phyloP scores from a whole-genome alignment of 2,113 vertebrate genomes.

The Engystomops pustulosus region DNA sequence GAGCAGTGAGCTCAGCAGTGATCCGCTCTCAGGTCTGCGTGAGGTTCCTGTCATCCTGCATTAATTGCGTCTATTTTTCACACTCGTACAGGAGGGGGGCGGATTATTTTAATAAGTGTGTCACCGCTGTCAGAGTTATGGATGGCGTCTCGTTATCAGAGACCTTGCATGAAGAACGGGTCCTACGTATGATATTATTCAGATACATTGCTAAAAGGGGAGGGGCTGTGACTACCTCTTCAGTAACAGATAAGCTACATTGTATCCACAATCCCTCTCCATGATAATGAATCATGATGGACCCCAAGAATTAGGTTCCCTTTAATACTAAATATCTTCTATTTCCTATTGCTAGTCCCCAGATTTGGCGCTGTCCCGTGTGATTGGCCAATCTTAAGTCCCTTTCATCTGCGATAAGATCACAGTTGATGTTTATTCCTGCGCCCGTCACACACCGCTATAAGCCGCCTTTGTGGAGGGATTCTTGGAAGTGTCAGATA shows the following conservation, averaged over 20 bases:
- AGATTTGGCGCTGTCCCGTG: too few relatives aligned
- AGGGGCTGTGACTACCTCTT: not conserved
- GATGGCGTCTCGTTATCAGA: not conserved
- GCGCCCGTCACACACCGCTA: slow-evolving; percentile 39
- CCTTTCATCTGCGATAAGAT: slow-evolving; percentile 43
- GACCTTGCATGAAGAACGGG: not conserved
- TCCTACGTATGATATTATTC: not conserved
- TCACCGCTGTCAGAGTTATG: not conserved
- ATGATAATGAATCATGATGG: too few relatives aligned
- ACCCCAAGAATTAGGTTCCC: too few relatives aligned
- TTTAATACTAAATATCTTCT: too few relatives aligned
- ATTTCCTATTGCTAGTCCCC: too few relatives aligned
- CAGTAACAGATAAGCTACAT: too few relatives aligned
- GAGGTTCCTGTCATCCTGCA: slow-evolving; percentile 40
- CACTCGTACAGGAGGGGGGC: slow-evolving; percentile 22
- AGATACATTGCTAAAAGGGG: not conserved
- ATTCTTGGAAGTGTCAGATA: slow-evolving; percentile 68
- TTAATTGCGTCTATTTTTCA: slow-evolving; percentile 58
- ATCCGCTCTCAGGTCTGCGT: slow-evolving; percentile 40
- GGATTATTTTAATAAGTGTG: not conserved
- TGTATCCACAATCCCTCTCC: too few relatives aligned
- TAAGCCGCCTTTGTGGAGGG: slow-evolving; percentile 63
- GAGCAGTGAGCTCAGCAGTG: not conserved
- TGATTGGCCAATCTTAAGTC: too few relatives aligned
- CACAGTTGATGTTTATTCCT: not conserved